Base-by-base conservation (phyloP, 2,888 invertebrate species). In the Acleris literana region DNA sequence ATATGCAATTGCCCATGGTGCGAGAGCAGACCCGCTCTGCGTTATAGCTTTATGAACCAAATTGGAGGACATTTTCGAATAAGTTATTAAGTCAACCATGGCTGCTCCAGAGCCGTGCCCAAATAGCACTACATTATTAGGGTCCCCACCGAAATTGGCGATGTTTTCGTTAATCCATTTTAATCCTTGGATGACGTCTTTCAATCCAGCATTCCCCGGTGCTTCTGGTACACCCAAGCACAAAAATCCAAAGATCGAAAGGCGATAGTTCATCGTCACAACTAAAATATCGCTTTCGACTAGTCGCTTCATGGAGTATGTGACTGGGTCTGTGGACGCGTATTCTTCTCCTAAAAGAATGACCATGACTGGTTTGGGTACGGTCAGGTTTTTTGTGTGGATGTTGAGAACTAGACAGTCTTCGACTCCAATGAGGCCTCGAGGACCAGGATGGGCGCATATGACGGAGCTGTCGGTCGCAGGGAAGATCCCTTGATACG, bases 141-240 rank as follows among this genome's bases (percentile, higher is more conserved):
- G 94, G 83, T 97, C 95, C 1, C 97, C 97, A 9, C 97, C 96
- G 79, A 97, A 97, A 54, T 93, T 88, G 1, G 75, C 88, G 48
- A 97, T 96, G 79, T 97, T 96, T 60, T 94, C 92, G 72, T 94
- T 93, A 0, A 96, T 92, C 97, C 97, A 96, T 70, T 93, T 83
- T 62, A 98, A 86, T 1, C 96, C 97, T 87, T 96, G 93, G 69
- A 96, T 94, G 70, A 98, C 96, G 81, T 98, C 98, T 81, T 95
- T 95, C 25, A 98, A 84, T 0, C 98, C 98, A 71, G 96, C 95
- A 81, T 98, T 98, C 0, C 98, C 98, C 0, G 96, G 94, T 1
- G 95, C 94, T 72, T 94, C 94, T 7, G 83, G 71, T 0, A 90
- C 92, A 16, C 94, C 94, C 60, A 95, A 81, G 67, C 94, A 94